Percentiles rank a stretch among this genome's conserved stretches.
phyloP scores from a whole-genome alignment of 2,888 invertebrate genomes.

The Pammene aurita region DNA sequence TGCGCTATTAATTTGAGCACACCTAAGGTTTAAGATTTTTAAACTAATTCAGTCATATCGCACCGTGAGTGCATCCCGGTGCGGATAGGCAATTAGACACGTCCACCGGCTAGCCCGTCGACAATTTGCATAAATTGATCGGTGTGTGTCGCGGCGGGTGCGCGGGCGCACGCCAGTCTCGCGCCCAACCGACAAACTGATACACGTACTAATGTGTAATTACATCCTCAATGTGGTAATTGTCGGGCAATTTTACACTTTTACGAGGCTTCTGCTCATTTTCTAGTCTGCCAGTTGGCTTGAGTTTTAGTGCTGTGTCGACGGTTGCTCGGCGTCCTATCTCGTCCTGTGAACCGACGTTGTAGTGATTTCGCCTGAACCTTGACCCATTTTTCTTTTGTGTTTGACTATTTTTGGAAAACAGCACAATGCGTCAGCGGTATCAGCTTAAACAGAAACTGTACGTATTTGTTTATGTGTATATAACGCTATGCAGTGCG shows the following conservation, averaged over 20 bases:
- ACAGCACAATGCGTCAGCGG: conserved; percentile 73
- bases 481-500: conserved; percentile 36
- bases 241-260: conserved; percentile 68
- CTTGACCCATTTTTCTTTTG: conserved; percentile 47
- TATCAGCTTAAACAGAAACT: conserved; percentile 79
- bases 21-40: neutral
- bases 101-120: conserved; percentile 63
- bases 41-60: conserved; percentile 19
- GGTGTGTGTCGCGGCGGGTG: conserved; percentile 58
- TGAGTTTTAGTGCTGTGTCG: conserved; percentile 52
- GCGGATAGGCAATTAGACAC: conserved; percentile 60
- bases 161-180: conserved; percentile 67
- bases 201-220: conserved; percentile 78
- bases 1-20: no score
- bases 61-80: conserved; percentile 50
- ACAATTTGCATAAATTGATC: conserved; percentile 82
- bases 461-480: conserved; percentile 66
- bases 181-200: conserved; percentile 78
- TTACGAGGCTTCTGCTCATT: conserved; percentile 62
- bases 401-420: conserved; percentile 48
- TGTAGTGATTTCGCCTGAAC: conserved; percentile 63
- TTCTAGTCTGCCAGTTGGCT: conserved; percentile 58
- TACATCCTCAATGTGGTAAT: conserved; percentile 74
- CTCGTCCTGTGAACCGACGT: conserved; percentile 63
- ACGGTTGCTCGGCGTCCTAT: conserved; percentile 61